Evolutionary conservation across 2,888 invertebrate genomes (phyloP).

Genomic region (Digitonthophagus gazella): DNA sequence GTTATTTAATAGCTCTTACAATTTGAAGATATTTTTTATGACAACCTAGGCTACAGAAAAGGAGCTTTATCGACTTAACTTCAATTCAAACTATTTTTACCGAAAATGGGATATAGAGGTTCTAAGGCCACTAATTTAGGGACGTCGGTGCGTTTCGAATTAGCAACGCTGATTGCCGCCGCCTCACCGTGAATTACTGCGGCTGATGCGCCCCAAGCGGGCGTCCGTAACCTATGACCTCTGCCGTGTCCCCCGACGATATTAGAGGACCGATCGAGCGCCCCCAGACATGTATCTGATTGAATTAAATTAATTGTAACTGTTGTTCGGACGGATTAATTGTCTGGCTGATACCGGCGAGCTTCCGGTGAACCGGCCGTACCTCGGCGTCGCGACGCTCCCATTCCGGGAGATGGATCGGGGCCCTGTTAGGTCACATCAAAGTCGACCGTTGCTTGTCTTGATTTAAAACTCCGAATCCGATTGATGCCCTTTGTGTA

Average conservation of each 20-base stretch:
- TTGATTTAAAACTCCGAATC: neutral
- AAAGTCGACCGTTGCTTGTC: neutral
- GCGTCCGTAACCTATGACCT: neutral
- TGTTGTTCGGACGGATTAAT: neutral
- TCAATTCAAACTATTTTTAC: too few relatives aligned
- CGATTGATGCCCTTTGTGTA: neutral
- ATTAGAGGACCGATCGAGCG: neutral
- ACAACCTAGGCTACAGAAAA: too few relatives aligned
- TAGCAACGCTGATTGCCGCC: neutral
- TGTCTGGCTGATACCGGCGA: neutral
- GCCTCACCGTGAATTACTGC: neutral
- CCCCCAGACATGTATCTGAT: constrained; percentile 18
- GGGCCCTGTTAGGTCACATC: neutral
- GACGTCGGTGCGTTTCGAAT: neutral
- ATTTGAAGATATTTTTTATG: too few relatives aligned
- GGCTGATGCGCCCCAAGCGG: neutral
- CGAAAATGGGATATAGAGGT: too few relatives aligned
- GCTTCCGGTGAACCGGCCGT: neutral
- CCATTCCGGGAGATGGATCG: neutral
- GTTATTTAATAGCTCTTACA: too few relatives aligned
- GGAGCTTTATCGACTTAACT: too few relatives aligned
- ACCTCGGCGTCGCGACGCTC: neutral
- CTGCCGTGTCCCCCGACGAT: neutral
- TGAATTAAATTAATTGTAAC: constrained; percentile 21
- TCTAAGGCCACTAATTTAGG: neutral